Evolutionary conservation across 2,888 invertebrate species (phyloP).

Genomic region (Gortyna flavago): DNA sequence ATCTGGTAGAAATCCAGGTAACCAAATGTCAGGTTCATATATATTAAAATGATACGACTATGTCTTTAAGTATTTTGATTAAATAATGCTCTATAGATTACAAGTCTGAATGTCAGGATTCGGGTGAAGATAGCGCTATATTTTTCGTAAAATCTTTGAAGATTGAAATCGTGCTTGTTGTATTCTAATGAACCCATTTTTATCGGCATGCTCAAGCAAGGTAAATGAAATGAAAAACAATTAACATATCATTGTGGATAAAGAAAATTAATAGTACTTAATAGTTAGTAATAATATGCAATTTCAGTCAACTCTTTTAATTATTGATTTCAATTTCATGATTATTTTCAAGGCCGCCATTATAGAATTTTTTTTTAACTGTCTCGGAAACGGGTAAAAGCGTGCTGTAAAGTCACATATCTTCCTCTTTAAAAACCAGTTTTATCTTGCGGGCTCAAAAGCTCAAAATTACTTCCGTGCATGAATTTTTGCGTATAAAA

Average conservation of each 20-base stretch:
- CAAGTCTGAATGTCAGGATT: background rate
- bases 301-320: background rate
- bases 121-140: background rate
- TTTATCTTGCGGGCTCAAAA: background rate
- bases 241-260: background rate
- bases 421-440: background rate
- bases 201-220: slow-evolving; percentile 26
- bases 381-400: background rate
- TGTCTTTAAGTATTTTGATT: background rate
- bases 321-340: background rate
- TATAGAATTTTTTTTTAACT: background rate
- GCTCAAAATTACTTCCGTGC: background rate
- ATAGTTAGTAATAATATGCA: background rate
- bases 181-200: slow-evolving; percentile 22
- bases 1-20: no score
- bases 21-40: background rate
- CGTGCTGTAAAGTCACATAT: background rate
- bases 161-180: slow-evolving; percentile 26
- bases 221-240: slow-evolving; percentile 8
- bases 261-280: no score
- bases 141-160: slow-evolving; percentile 8
- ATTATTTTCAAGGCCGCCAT: background rate
- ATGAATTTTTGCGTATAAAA: background rate
- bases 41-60: background rate
- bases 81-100: slow-evolving; percentile 5